phyloP scores from a whole-genome alignment of 2,888 invertebrate genomes.

The Mythimna lalbum region DNA sequence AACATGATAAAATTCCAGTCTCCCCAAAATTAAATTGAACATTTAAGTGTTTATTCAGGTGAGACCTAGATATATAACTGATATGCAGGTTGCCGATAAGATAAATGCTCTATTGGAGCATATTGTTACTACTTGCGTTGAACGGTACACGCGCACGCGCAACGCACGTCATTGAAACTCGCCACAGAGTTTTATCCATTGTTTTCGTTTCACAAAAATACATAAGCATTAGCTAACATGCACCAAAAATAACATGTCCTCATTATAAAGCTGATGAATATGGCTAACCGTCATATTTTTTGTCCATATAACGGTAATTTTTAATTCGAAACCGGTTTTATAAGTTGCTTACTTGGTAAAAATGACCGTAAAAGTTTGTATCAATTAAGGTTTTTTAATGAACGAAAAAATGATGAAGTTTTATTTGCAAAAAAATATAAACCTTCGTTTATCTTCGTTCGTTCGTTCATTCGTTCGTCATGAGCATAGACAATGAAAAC shows the following conservation, averaged over 20 bases:
- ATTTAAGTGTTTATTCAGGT: slow-evolving; percentile 72
- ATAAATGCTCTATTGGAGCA: slow-evolving; percentile 68
- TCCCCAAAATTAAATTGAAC: slow-evolving; percentile 39
- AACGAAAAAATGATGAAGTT: slow-evolving; percentile 43
- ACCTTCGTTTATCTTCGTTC: slow-evolving; percentile 22
- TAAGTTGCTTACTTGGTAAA: slow-evolving; percentile 64
- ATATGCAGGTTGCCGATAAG: slow-evolving; percentile 67
- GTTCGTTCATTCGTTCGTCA: too few species aligned
- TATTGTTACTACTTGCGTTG: slow-evolving; percentile 65
- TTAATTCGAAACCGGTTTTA: slow-evolving; percentile 70
- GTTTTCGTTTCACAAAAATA: slow-evolving; percentile 63
- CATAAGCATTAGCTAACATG: slow-evolving; percentile 60
- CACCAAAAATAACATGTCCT: slow-evolving; percentile 63
- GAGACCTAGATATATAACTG: slow-evolving; percentile 70
- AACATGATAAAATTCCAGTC: slow-evolving; percentile 28
- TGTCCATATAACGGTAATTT: slow-evolving; percentile 65
- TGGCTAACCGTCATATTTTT: slow-evolving; percentile 51
- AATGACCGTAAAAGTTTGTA: slow-evolving; percentile 62
- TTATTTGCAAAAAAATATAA: slow-evolving; percentile 25
- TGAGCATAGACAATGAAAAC: slow-evolving; percentile 44
- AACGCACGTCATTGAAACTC: slow-evolving; percentile 49
- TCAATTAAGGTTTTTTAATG: slow-evolving; percentile 71
- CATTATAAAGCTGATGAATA: slow-evolving; percentile 58
- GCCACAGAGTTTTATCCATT: slow-evolving; percentile 61
- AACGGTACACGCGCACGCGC: slow-evolving; percentile 66